Base-by-base conservation (phyloP, 2,113 vertebrate species). In the Hoplias malabaricus region DNA sequence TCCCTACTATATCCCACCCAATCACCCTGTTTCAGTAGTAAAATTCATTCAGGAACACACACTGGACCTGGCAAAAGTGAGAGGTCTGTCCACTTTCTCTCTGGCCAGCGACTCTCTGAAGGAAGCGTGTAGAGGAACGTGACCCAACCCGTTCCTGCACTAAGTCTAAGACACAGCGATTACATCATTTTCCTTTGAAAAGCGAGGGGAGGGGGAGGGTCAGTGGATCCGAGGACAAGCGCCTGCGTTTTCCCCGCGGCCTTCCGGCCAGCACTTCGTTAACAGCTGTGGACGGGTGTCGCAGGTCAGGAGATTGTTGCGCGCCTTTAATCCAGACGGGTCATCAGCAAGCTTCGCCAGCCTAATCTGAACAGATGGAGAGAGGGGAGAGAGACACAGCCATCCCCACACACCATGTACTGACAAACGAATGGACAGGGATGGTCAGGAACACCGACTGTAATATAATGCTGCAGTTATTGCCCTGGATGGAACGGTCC, bases 281-380 rank as follows among this genome's bases (percentile, higher is more conserved):
- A 70, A 75, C 48, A 81, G 66, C 57, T 81, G 66, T 50, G 56
- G 50, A 40, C 12, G 33, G 13, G 65, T 62, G 59, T 71, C 50
- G 73, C 33, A 14, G 63, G 79, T 75, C 61, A 50, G 46, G 68
- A 57, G 75, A 75, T 71, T 81, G 75, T 71, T 54, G 53, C 29
- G 27, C 2, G 84, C 67, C 10, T 67, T 50, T 86, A 88, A 90
- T 89, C 83, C 63, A 27, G 73, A 75, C 69, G 85, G 48, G 86
- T 84, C 86, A 90, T 82, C 83, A 84, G 73, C 86, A 89, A 76
- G 74, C 63, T 53, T 59, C 78, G 82, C 65, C 31, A 78, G 87
- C 85, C 90, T 89, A 92, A 90, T 90, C 83, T 86, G 74, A 82
- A 68, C 65, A 66, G 16, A 62, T 69, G 31, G 56, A 13, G 56